Evolutionary conservation across 2,888 invertebrate species (phyloP).

Genomic region (Ophioninae sp.): DNA sequence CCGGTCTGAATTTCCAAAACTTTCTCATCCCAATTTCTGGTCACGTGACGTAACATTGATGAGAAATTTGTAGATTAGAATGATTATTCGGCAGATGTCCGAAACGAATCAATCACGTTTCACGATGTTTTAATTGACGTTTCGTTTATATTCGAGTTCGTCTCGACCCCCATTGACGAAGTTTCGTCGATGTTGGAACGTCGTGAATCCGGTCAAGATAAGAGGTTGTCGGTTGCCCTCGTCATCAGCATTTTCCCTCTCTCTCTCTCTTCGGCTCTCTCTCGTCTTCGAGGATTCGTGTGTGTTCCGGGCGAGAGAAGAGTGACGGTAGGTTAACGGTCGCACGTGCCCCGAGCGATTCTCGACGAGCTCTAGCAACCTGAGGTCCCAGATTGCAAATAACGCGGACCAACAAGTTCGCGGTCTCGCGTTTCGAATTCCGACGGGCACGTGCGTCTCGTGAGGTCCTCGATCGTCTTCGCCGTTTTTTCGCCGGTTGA

Average conservation of each 20-base stretch:
- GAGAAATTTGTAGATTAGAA: no score
- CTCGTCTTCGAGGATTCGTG: constrained; percentile 33
- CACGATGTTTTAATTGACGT: neutral
- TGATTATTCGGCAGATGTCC: no score
- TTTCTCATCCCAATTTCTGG: no score
- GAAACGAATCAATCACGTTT: neutral
- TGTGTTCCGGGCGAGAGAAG: constrained; percentile 24
- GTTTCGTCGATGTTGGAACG: constrained; percentile 4
- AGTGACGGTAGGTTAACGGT: constrained; percentile 67
- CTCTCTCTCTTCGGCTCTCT: constrained; percentile 17
- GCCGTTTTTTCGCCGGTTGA: constrained; percentile 10
- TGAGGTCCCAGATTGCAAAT: constrained; percentile 59
- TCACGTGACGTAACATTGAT: no score
- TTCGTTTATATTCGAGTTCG: constrained; percentile 1
- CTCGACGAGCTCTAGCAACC: constrained; percentile 43
- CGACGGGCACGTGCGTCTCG: constrained; percentile 36
- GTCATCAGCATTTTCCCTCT: constrained; percentile 40
- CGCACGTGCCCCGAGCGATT: constrained; percentile 66
- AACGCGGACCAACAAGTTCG: constrained; percentile 39
- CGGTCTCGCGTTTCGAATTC: constrained; percentile 38
- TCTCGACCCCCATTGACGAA: constrained; percentile 24
- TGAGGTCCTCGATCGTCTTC: constrained; percentile 14
- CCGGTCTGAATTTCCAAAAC: no score
- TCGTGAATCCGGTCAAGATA: constrained; percentile 43
- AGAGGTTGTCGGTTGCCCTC: constrained; percentile 44